Conservation (phyloP, 2,797 vertebrate species). For the Echiichthys vipera region DNA sequence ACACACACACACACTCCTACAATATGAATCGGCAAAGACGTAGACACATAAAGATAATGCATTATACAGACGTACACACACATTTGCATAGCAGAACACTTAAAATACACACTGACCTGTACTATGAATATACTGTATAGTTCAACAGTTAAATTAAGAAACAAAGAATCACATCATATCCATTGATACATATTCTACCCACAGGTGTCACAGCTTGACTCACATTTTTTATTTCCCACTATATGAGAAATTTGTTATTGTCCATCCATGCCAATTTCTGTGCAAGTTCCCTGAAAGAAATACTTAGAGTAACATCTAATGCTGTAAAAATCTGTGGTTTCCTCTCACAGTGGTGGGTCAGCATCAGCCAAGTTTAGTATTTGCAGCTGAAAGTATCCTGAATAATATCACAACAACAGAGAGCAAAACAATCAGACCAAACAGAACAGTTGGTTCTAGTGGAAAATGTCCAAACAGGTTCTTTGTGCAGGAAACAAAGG, state of each 20-base stretch:
- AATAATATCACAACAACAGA: slow-evolving; percentile 26
- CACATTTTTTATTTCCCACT: slow-evolving; percentile 15
- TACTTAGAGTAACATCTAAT: background rate
- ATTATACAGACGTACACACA: background rate
- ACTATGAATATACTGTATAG: background rate
- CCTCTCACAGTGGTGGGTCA: slow-evolving; percentile 20
- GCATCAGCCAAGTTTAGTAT: slow-evolving; percentile 8
- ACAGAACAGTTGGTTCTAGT: slow-evolving; percentile 44
- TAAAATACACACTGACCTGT: background rate
- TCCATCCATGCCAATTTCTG: background rate
- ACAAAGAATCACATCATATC: background rate
- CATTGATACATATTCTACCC: slow-evolving; percentile 1
- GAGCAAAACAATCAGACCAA: slow-evolving; percentile 47
- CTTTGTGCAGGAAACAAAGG: slow-evolving; percentile 7
- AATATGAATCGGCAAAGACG: slow-evolving; percentile 3
- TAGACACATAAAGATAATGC: background rate
- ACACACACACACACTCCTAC: slow-evolving; percentile 8
- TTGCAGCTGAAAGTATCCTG: slow-evolving; percentile 38
- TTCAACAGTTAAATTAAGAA: slow-evolving; percentile 5
- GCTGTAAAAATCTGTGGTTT: slow-evolving; percentile 7
- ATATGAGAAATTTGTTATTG: background rate
- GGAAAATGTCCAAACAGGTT: slow-evolving; percentile 30
- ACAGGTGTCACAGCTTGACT: background rate
- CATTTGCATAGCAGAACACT: background rate
- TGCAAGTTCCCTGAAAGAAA: slow-evolving; percentile 10